Evolutionary conservation across 2,888 invertebrate species (phyloP).

Genomic region (Cryptops parisi): DNA sequence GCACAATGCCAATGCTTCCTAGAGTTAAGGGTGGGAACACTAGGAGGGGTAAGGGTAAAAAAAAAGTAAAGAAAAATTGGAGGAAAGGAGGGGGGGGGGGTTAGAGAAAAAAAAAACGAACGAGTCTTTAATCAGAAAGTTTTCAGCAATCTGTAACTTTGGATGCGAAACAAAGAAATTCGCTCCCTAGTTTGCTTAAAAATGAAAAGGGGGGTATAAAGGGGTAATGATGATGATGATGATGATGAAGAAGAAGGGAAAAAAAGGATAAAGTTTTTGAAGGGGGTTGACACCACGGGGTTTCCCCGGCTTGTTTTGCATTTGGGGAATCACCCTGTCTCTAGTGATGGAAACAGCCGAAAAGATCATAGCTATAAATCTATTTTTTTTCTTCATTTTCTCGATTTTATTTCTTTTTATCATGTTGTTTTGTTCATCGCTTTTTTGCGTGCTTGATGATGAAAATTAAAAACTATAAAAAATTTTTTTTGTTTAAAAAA

Average conservation of each 20-base stretch:
- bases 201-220: no score
- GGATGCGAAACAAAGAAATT: constrained; percentile 1
- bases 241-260: not conserved
- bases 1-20: not conserved
- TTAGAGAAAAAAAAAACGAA: not conserved
- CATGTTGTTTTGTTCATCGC: not conserved
- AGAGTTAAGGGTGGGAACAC: not conserved
- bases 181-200: no score
- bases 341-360: not conserved
- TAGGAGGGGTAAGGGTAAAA: not conserved
- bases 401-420: not conserved
- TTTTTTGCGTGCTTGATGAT: no score
- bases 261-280: not conserved
- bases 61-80: not conserved
- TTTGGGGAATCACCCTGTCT: not conserved
- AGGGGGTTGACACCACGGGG: not conserved
- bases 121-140: constrained; percentile 2
- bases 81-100: not conserved
- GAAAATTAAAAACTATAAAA: no score
- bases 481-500: no score
- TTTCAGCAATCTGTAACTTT: constrained; percentile 1
- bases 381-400: not conserved
- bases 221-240: not conserved
- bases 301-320: not conserved
- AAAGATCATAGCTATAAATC: not conserved